Base-by-base conservation (phyloP, 2,113 vertebrate species). In the Pteropus alecto region DNA sequence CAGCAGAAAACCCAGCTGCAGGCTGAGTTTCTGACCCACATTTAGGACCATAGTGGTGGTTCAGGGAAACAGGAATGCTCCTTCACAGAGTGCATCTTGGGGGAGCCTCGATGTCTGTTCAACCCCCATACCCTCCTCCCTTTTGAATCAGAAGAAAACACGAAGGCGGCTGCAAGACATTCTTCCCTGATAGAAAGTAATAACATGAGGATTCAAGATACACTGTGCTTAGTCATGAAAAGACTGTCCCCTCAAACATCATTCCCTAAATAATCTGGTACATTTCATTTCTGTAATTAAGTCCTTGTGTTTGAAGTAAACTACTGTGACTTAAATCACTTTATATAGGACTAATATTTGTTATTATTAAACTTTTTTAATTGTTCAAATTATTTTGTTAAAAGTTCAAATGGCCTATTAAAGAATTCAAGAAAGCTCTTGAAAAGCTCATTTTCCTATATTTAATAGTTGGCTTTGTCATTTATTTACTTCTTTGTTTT, bases 1-100 rank as follows among this genome's bases (percentile, higher is more conserved):
- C 38, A 48, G 21, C 54, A 74, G 2, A 87, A 71, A 94, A 91
- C 76, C 26, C 56, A 92, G 41, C 65, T 48, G 5, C 68, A 63
- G 41, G 0, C 0, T 21, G 60, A 73, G 90, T 9, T 92, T 60
- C 54, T 35, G 41, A 73, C 35, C 82, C 4, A 46, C 92, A 76
- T 74, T 78, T 38, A 14, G 67, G 0, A 2, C 41, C 68, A 96
- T n/a, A 83, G 9, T 30, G 12, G 13, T 68, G 21, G 24, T 48
- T 79, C 61, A 77, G 18, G 16, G 38, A 85, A 93, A 87, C 6
- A 88, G 38, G 26, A 68, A 71, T 51, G 43, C 61, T 65, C 86
- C 46, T 98, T 95, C 78, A 95, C 97, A 99, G 99, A 86, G 98
- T 98, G 99, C 76, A 99, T 99, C 97, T 96, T 98, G 48, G 99